These are phyloP conservation scores for Rhinopithecus roxellana DNA, from an alignment of 2,113 vertebrate genomes.

Conservation along the genomic window DNA sequence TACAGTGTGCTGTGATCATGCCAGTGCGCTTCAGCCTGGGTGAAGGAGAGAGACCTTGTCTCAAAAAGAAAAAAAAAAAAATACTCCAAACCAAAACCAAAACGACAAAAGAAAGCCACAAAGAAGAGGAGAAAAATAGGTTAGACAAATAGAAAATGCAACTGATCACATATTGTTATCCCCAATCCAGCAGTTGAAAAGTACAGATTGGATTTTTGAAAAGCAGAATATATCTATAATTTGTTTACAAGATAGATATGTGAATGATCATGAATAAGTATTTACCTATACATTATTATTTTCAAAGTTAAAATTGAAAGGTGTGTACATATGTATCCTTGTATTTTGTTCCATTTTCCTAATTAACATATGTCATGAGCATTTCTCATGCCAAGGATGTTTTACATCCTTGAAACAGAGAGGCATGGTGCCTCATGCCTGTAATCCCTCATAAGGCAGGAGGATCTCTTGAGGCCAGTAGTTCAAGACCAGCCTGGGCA, in stretches of 20 bases:
- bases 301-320: not conserved
- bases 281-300: not conserved
- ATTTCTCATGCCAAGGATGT: not conserved
- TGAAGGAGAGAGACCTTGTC: too few relatives aligned
- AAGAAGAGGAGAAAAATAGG: not conserved
- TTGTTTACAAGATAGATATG: not conserved
- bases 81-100: too few relatives aligned
- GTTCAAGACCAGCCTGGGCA: too few relatives aligned
- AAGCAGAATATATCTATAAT: not conserved
- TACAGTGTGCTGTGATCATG: too few relatives aligned
- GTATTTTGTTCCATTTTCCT: not conserved
- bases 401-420: not conserved
- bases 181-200: not conserved
- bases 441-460: too few relatives aligned
- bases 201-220: not conserved
- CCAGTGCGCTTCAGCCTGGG: too few relatives aligned
- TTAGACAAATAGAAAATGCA: not conserved
- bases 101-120: too few relatives aligned
- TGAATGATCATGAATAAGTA: not conserved
- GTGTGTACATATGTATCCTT: not conserved
- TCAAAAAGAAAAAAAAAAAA: too few relatives aligned
- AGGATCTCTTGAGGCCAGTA: too few relatives aligned
- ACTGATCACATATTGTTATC: not conserved
- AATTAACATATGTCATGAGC: not conserved
- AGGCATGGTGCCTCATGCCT: too few relatives aligned